phyloP scores from a whole-genome alignment of 2,888 invertebrate species.

The Acheta domesticus region DNA sequence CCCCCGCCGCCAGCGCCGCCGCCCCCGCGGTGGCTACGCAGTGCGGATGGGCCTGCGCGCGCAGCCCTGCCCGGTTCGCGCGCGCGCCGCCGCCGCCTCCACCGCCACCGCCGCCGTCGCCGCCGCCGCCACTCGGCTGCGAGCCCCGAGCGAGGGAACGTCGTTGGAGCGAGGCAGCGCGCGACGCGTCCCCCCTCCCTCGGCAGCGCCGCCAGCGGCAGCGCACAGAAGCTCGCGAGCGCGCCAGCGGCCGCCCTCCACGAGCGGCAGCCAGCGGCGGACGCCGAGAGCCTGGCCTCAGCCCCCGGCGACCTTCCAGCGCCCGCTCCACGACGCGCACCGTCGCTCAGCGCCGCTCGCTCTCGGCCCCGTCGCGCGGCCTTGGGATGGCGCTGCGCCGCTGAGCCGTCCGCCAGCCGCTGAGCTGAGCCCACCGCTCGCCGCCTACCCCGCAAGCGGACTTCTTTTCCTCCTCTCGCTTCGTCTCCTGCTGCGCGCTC shows the following conservation, averaged over 20 bases:
- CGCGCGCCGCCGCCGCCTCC: constrained; percentile 64
- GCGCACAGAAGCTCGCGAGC: too few relatives aligned
- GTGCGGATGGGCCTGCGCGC: neutral
- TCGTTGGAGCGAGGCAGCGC: too few relatives aligned
- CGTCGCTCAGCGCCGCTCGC: neutral
- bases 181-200: too few relatives aligned
- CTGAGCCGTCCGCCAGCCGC: neutral
- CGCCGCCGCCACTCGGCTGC: neutral
- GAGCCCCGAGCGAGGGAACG: neutral
- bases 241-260: neutral
- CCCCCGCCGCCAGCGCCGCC: constrained; percentile 4
- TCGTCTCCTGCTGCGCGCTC: neutral
- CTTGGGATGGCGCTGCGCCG: neutral
- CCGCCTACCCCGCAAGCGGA: neutral
- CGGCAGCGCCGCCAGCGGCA: too few relatives aligned
- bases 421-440: neutral
- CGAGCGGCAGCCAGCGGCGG: neutral
- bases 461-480: neutral
- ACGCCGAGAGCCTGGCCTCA: neutral
- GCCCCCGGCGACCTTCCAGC: neutral
- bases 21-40: neutral
- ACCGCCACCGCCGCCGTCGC: constrained; percentile 68
- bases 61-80: neutral
- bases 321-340: too few relatives aligned
- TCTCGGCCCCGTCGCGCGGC: too few relatives aligned